Evolutionary conservation across 1,140 invertebrate species (phyloP).

Genomic region (Ylistrum balloti): DNA sequence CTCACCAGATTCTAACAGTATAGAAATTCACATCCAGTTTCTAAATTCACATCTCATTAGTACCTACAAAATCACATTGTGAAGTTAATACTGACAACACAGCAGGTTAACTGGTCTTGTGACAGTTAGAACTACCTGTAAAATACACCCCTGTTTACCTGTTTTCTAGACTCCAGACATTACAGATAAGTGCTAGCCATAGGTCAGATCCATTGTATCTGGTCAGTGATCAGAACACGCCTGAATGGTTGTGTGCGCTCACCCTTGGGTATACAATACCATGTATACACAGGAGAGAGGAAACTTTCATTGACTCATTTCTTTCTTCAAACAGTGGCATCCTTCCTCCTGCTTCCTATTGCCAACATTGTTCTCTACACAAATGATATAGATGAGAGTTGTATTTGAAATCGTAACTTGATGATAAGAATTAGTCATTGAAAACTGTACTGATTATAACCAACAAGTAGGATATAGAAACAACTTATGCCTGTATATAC

Average conservation of each 20-base stretch:
- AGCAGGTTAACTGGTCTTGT: background rate
- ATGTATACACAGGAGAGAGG: background rate
- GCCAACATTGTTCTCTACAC: background rate
- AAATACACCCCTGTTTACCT: background rate
- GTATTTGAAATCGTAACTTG: background rate
- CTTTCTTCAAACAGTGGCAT: background rate
- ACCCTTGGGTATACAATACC: conserved; percentile 21
- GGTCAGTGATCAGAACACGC: conserved; percentile 1
- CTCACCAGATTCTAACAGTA: background rate
- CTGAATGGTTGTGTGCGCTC: background rate
- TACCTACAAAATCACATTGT: background rate
- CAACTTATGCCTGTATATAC: too few species aligned
- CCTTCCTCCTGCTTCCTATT: background rate
- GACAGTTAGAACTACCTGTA: background rate
- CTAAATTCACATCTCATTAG: background rate
- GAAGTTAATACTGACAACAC: background rate
- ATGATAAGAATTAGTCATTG: conserved; percentile 34
- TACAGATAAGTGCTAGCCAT: conserved; percentile 1
- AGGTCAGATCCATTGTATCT: conserved; percentile 25
- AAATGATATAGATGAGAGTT: background rate
- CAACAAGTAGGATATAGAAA: too few species aligned
- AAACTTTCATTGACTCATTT: background rate
- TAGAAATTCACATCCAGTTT: background rate
- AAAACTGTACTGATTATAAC: background rate
- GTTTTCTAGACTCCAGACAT: background rate